phyloP scores from a whole-genome alignment of 2,113 vertebrate species.

The Caranx melampygus region DNA sequence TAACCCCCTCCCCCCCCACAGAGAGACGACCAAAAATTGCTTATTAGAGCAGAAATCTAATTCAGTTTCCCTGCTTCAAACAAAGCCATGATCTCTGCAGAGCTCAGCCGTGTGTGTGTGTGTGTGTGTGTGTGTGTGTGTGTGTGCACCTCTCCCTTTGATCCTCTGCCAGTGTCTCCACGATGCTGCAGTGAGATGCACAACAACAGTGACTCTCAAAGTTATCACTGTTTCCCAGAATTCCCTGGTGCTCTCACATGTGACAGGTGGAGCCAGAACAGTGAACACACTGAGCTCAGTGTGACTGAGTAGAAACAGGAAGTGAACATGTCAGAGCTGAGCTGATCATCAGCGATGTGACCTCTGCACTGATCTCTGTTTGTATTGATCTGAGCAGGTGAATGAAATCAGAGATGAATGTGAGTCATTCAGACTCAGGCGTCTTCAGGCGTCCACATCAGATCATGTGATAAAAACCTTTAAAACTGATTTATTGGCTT shows the following conservation, averaged over 20 bases:
- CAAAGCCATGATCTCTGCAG: conserved; percentile 16
- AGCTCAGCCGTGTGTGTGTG: neutral
- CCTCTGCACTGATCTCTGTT: no score
- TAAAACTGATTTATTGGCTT: no score
- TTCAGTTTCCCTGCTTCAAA: conserved; percentile 40
- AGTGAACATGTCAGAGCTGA: no score
- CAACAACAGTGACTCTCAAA: conserved; percentile 12
- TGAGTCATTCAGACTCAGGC: no score
- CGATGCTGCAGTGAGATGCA: conserved; percentile 34
- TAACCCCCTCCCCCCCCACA: neutral
- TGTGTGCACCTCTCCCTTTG: conserved; percentile 48
- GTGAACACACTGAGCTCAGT: no score
- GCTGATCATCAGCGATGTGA: no score
- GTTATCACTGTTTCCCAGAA: conserved; percentile 28
- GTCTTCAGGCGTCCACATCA: no score
- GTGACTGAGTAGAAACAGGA: no score
- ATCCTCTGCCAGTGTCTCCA: conserved; percentile 30
- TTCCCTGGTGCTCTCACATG: neutral
- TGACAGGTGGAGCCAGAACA: neutral
- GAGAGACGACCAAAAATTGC: conserved; percentile 34
- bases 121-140: conserved; percentile 11
- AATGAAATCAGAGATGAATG: no score
- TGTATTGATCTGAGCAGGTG: no score
- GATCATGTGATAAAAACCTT: no score
- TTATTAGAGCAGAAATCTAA: conserved; percentile 63